Percentiles rank a stretch among this genome's conserved stretches.
phyloP scores from a whole-genome alignment of 2,888 invertebrate species.

The Eilema caniola region DNA sequence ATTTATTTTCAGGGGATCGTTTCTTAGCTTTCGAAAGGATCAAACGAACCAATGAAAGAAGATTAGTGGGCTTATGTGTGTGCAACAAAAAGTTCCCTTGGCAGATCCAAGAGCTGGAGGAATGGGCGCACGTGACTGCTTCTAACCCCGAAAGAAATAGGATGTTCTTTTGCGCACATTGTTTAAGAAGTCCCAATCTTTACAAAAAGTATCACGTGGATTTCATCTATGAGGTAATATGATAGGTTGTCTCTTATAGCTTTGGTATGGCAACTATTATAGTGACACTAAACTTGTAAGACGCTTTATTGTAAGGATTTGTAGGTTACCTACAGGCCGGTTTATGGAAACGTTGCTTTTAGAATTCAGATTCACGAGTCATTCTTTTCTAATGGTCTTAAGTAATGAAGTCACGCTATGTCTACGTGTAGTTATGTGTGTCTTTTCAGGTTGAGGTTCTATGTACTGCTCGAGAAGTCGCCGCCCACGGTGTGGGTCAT shows the following conservation, averaged over 20 bases:
- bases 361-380: no score
- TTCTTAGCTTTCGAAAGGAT: slow-evolving; percentile 70
- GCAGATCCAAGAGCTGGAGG: slow-evolving; percentile 82
- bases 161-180: slow-evolving; percentile 84
- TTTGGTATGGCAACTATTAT: neutral
- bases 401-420: no score
- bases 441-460: slow-evolving; percentile 76
- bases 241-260: neutral
- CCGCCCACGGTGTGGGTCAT: slow-evolving; percentile 80
- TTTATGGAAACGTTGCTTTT: no score
- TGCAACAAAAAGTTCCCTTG: slow-evolving; percentile 82
- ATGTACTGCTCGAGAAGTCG: slow-evolving; percentile 78
- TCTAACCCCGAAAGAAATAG: slow-evolving; percentile 74
- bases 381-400: no score
- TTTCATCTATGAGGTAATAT: slow-evolving; percentile 83
- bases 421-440: neutral
- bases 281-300: neutral
- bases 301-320: neutral
- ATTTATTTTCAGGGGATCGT: slow-evolving; percentile 63
- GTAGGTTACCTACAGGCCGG: no score
- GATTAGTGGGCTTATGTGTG: slow-evolving; percentile 81
- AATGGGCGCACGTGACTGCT: slow-evolving; percentile 80
- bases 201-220: slow-evolving; percentile 76
- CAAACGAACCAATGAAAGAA: slow-evolving; percentile 67
- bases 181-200: slow-evolving; percentile 77